Percentiles rank a stretch among this genome's conserved stretches.
phyloP scores from a whole-genome alignment of 2,113 vertebrate genomes.

The Galemys pyrenaicus region DNA sequence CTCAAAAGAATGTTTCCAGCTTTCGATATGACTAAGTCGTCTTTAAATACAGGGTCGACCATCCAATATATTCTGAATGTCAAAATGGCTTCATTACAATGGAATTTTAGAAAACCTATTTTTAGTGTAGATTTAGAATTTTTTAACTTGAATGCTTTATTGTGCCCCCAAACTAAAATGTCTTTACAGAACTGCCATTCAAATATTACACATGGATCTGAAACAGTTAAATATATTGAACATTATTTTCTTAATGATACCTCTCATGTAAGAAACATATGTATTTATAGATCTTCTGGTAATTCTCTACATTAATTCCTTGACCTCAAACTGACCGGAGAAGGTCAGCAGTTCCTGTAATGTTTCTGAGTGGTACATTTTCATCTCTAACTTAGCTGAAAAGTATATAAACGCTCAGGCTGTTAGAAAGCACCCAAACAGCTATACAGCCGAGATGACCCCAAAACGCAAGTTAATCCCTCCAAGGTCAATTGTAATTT shows the following conservation, averaged over 20 bases:
- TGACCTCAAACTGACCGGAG: slow-evolving; percentile 79
- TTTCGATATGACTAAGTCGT: not conserved
- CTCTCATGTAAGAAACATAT: slow-evolving; percentile 73
- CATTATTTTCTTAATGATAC: slow-evolving; percentile 63
- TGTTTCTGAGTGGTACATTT: slow-evolving; percentile 76
- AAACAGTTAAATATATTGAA: slow-evolving; percentile 77
- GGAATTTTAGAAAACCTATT: slow-evolving; percentile 47
- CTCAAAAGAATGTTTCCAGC: slow-evolving; percentile 27
- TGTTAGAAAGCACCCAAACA: slow-evolving; percentile 63
- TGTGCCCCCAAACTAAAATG: slow-evolving; percentile 34
- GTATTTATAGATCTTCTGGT: slow-evolving; percentile 84
- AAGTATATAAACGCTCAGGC: slow-evolving; percentile 70
- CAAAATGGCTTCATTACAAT: slow-evolving; percentile 33
- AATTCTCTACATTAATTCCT: slow-evolving; percentile 84
- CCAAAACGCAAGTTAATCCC: slow-evolving; percentile 75
- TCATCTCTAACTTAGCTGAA: slow-evolving; percentile 69
- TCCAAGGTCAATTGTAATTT: slow-evolving; percentile 78
- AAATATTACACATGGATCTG: slow-evolving; percentile 47
- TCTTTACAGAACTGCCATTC: not conserved
- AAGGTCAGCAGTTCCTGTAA: slow-evolving; percentile 82
- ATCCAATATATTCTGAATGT: slow-evolving; percentile 49
- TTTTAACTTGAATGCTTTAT: slow-evolving; percentile 38
- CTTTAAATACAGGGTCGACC: slow-evolving; percentile 13
- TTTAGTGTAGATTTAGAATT: not conserved
- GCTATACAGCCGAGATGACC: slow-evolving; percentile 61